phyloP scores from a whole-genome alignment of 1,140 invertebrate genomes.

The Drosophila willistoni region DNA sequence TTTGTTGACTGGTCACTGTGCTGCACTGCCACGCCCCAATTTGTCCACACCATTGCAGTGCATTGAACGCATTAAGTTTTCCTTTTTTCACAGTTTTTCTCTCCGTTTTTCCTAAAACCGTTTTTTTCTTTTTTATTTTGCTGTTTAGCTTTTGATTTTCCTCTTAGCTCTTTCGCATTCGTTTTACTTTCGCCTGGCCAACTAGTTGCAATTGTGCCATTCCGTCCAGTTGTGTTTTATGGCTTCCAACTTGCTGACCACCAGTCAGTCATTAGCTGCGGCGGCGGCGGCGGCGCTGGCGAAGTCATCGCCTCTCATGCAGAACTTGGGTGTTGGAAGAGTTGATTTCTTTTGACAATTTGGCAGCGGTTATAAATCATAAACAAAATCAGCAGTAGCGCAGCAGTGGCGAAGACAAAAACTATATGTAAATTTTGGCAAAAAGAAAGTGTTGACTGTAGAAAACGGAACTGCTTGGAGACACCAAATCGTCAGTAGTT shows the following conservation, averaged over 20 bases:
- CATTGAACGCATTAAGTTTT: constrained; percentile 72
- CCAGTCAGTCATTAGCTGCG: constrained; percentile 21
- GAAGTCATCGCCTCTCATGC: constrained; percentile 39
- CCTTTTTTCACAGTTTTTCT: constrained; percentile 22
- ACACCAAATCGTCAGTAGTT: constrained; percentile 4
- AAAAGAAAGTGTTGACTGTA: constrained; percentile 66
- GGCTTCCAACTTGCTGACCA: constrained; percentile 51
- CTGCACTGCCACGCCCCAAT: constrained; percentile 41
- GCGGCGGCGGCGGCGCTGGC: no score
- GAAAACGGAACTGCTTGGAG: constrained; percentile 62
- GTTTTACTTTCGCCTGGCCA: constrained; percentile 65
- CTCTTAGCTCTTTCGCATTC: constrained; percentile 43
- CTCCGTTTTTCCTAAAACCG: constrained; percentile 37
- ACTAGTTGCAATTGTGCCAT: constrained; percentile 73
- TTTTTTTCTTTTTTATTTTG: constrained; percentile 53
- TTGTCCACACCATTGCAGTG: constrained; percentile 33
- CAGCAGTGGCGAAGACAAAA: constrained; percentile 15
- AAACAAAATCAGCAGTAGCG: constrained; percentile 39
- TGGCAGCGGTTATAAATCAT: constrained; percentile 57
- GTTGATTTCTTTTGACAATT: constrained; percentile 65
- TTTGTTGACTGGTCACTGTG: constrained; percentile 15
- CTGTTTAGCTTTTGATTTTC: constrained; percentile 39
- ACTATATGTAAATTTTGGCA: constrained; percentile 40
- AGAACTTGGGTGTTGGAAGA: constrained; percentile 50
- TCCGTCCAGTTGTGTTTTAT: constrained; percentile 54